Percentiles rank a stretch among this genome's conserved stretches.
Conservation (phyloP, 2,888 invertebrate species). For the Leistus spinibarbis region DNA sequence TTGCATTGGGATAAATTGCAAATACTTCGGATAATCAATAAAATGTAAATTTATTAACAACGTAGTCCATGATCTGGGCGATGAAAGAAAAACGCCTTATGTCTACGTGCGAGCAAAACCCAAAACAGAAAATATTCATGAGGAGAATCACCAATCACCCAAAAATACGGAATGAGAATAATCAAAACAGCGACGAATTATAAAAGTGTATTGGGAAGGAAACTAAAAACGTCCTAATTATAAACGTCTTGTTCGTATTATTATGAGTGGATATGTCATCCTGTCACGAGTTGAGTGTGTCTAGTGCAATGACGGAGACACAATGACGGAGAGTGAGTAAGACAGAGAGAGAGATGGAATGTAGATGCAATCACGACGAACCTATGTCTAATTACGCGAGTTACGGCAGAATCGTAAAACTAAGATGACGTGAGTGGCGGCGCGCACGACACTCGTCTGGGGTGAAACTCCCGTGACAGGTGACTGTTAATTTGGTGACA, state of each 20-base stretch:
- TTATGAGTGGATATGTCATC: neutral
- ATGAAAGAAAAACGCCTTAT: too few relatives aligned
- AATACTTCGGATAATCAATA: too few relatives aligned
- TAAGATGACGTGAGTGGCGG: conserved; percentile 65
- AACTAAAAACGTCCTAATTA: too few relatives aligned
- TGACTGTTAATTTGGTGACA: conserved; percentile 54
- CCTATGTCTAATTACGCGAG: conserved; percentile 50
- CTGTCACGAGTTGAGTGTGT: neutral
- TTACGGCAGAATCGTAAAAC: conserved; percentile 61
- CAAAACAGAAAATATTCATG: too few relatives aligned
- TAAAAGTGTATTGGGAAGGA: too few relatives aligned
- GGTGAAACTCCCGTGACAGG: conserved; percentile 50
- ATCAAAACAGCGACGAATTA: too few relatives aligned
- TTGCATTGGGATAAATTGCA: too few relatives aligned
- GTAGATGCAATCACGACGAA: conserved; percentile 49
- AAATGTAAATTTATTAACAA: too few relatives aligned
- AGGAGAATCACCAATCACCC: too few relatives aligned
- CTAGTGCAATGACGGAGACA: neutral
- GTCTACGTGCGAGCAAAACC: too few relatives aligned
- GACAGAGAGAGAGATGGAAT: neutral
- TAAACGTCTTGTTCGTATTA: neutral
- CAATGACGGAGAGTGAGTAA: conserved; percentile 34
- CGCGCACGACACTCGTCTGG: conserved; percentile 43
- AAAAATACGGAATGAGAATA: too few relatives aligned
- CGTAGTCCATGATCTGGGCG: too few relatives aligned